Evolutionary conservation across 2,888 invertebrate species (phyloP), one percentile per base, ranked within the genome.

Genomic region (Pachycephus smyrnensis): DNA sequence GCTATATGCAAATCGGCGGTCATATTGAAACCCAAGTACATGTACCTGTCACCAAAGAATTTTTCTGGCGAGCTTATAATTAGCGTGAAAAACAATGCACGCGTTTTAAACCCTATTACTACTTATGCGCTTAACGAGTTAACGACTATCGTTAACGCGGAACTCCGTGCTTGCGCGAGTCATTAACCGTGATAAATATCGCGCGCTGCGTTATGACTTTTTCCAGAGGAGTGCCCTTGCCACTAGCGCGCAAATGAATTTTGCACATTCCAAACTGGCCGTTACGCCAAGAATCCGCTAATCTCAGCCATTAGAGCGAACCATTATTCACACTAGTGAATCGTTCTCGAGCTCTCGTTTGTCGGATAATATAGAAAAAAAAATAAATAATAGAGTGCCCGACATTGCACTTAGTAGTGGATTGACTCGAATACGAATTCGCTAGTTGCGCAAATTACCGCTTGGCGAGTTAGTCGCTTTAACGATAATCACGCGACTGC

Each of bases 241-340:
- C 30, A 11, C 69, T 69, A 12, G 15, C 11, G 15, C 69, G 69
- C 31, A 69, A 69, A 69, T 69, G 69, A 69, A 69, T 69, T 69
- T 11, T n/a, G 40, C 69, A 32, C 69, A 69, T 69, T 69, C 69
- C 11, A 32, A 30, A 69, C 31, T 32, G 69, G 11, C 69, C 69
- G 30, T 32, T 30, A 69, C 32, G 69, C 69, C 69, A 32, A 69
- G 69, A 69, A 40, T n/a, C 12, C 69, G 69, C 69, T 69, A 69
- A 69, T 69, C 69, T 30, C 30, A 3, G 69, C 69, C 30, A 69
- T 69, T 69, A 69, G 69, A 15, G 69, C 31, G 69, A 12, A n/a
- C 30, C 32, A 15, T 69, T 31, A 69, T 32, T 69, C 32, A 12
- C 31, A 12, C 69, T 12, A 30, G 30, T 30, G 69, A 69, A 69